Conservation (phyloP, 1,140 invertebrate species). For the Littorina saxatilis region DNA sequence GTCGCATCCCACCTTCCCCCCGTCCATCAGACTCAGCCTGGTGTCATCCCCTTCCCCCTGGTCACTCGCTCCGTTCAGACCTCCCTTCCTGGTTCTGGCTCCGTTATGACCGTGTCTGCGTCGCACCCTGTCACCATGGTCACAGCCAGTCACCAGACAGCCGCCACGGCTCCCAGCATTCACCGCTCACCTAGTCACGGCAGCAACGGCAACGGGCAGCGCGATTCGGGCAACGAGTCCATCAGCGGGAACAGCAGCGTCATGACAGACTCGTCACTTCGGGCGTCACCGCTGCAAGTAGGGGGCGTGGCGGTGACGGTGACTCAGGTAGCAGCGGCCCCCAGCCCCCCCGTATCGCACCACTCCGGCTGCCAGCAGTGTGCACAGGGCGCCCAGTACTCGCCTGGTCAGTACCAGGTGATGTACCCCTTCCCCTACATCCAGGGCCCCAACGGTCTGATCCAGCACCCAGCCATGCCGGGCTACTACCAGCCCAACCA, state of each 20-base stretch:
- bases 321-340: neutral
- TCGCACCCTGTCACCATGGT: constrained; percentile 24
- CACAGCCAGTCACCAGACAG: constrained; percentile 7
- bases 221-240: constrained; percentile 18
- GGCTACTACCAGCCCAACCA: constrained; percentile 12
- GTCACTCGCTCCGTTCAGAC: constrained; percentile 16
- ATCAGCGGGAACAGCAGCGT: neutral
- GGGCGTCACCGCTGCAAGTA: constrained; percentile 16
- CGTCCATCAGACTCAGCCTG: constrained; percentile 15
- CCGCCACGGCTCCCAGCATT: neutral
- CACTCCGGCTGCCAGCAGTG: constrained; percentile 15
- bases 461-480: constrained; percentile 5
- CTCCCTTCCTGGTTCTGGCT: neutral
- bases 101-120: constrained; percentile 27
- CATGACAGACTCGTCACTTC: neutral
- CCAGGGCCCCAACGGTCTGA: constrained; percentile 11
- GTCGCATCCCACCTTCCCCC: neutral
- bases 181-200: constrained; percentile 29
- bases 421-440: neutral
- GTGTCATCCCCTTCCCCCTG: neutral
- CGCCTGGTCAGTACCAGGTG: neutral
- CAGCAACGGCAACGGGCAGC: constrained; percentile 12
- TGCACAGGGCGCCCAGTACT: constrained; percentile 6
- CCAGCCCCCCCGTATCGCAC: constrained; percentile 23
- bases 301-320: neutral